A percentile compares a stretch with the other conserved stretches of the same genome.
Evolutionary conservation across 2,888 invertebrate genomes (phyloP).

Genomic region (Atethmia centrago): DNA sequence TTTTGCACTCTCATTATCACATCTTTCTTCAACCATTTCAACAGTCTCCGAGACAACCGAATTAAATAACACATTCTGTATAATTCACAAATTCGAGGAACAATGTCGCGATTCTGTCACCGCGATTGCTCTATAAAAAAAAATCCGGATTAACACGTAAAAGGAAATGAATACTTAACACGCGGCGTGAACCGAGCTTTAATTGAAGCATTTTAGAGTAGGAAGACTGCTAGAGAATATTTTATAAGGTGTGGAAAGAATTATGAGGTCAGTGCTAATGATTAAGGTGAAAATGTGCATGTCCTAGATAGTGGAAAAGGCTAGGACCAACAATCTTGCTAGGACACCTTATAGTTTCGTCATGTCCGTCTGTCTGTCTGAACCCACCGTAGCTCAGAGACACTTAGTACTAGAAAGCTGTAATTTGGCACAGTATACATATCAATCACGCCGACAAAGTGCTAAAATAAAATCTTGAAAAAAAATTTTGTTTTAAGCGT

Average conservation of each 20-base stretch:
- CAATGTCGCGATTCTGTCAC: slow-evolving; percentile 55
- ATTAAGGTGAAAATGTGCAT: slow-evolving; percentile 12
- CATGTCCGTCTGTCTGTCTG: too few species aligned
- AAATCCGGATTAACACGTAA: slow-evolving; percentile 61
- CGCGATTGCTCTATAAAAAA: slow-evolving; percentile 60
- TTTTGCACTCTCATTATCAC: background rate
- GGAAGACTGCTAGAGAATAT: slow-evolving; percentile 33
- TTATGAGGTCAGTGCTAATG: slow-evolving; percentile 16
- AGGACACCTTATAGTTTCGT: too few species aligned
- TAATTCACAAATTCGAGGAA: slow-evolving; percentile 54
- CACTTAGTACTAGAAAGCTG: too few species aligned
- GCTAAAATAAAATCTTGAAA: too few species aligned
- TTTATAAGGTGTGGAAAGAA: slow-evolving; percentile 26
- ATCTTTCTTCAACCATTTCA: slow-evolving; percentile 8
- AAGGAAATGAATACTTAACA: slow-evolving; percentile 64
- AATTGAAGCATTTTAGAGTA: slow-evolving; percentile 59
- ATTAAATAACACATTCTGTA: slow-evolving; percentile 49
- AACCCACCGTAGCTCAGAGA: too few species aligned
- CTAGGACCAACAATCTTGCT: background rate
- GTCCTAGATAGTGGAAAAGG: background rate
- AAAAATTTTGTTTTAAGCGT: too few species aligned
- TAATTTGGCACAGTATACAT: too few species aligned
- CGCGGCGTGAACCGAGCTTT: slow-evolving; percentile 57
- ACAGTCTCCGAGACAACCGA: slow-evolving; percentile 30
- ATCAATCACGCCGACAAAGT: too few species aligned